Base-by-base conservation (phyloP, 2,888 invertebrate species). In the Adela reaumurella region DNA sequence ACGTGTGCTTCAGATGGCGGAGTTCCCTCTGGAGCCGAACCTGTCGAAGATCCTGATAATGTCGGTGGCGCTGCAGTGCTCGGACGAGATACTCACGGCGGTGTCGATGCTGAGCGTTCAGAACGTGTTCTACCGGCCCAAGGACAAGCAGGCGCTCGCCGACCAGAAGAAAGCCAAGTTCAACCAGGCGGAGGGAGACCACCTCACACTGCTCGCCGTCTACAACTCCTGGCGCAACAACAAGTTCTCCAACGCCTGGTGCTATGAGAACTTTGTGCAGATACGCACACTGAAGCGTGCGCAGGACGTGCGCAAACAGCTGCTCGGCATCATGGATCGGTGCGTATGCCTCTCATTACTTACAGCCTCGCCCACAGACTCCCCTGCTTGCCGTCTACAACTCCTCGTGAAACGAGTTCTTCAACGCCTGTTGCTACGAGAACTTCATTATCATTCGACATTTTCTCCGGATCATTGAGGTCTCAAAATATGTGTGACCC, bases 211-310 rank as follows among this genome's bases (percentile, higher is more conserved):
- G 19, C 71, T 99, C n/a, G 95, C 98, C 0, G 99, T 99, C 3
- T 99, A 97, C 67, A 99, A 99, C 67, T 96, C 97, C 46, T 99
- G 99, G 99, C 92, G 95, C 62, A 97, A 97, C 66, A 98, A 98
- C 65, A 97, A 98, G 73, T 98, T 98, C 70, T 96, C 96, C 0
- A 96, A 95, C 67, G 95, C 97, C 0, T 99, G 99, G 99, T 99
- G 99, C 68, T 98, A 97, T 63, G 98, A 99, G 67, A 99, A 99
- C 79, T 99, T 99, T 65, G 95, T 99, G 3, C 98, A 99, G 78
- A 94, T 97, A 28, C 78, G 98, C 18, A 98, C 97, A 0, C 73
- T 99, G 51, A 99, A 99, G 67, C 83, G 98, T 17, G 96, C 98
- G 0, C 97, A 98, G 72, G 98, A 99, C 74, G 97, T 99, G 1